Percentiles rank a stretch among this genome's conserved stretches.
Conservation (phyloP, 2,888 invertebrate species). For the Smittia sp. region DNA sequence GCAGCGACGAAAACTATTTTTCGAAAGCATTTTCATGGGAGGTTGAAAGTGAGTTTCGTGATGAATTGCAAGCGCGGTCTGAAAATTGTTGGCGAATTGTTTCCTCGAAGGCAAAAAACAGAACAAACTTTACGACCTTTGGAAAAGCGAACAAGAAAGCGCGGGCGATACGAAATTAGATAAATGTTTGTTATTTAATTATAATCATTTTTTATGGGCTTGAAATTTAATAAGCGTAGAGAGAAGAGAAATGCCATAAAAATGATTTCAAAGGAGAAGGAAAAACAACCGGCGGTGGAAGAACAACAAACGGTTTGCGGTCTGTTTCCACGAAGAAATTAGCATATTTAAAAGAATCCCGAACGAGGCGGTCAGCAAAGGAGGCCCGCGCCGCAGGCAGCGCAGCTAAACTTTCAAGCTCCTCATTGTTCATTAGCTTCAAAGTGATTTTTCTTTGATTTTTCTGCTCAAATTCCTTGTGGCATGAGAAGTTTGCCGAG, state of each 20-base stretch:
- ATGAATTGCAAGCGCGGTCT: not conserved
- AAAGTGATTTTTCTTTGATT: no score
- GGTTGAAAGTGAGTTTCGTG: no score
- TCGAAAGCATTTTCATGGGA: no score
- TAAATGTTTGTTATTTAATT: slow-evolving; percentile 21
- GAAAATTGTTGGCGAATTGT: not conserved
- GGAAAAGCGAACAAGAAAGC: not conserved
- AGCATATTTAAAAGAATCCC: not conserved
- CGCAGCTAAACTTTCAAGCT: no score
- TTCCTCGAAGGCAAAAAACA: not conserved
- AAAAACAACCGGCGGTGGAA: slow-evolving; percentile 3
- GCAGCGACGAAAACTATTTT: not conserved
- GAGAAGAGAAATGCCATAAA: not conserved
- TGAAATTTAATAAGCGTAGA: slow-evolving; percentile 1
- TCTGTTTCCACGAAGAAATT: not conserved
- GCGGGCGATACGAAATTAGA: not conserved
- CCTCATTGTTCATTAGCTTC: no score
- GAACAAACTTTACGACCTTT: not conserved
- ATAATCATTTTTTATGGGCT: slow-evolving; percentile 14
- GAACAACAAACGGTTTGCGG: not conserved
- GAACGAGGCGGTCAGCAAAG: no score
- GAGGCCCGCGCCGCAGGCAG: no score
- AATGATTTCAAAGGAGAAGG: not conserved
- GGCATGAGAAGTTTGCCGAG: no score
- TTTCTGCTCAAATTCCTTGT: no score